Percentiles rank a stretch among this genome's conserved stretches.
phyloP scores from a whole-genome alignment of 2,797 vertebrate genomes.

The Echiichthys vipera region DNA sequence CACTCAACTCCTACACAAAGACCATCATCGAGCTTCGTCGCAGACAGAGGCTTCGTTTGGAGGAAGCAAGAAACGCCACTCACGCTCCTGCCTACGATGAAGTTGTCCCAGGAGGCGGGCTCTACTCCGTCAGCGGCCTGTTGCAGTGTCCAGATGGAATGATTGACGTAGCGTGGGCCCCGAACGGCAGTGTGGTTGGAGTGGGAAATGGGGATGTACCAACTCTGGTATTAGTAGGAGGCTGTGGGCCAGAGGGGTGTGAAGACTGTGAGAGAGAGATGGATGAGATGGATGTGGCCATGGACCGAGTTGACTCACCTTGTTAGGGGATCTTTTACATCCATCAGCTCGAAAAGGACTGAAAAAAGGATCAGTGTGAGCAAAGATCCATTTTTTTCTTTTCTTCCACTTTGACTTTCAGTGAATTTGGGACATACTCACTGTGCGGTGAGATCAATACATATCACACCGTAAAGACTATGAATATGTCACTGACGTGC shows the following conservation, averaged over 20 bases:
- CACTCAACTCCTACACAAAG: constrained; percentile 91
- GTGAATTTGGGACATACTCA: constrained; percentile 8
- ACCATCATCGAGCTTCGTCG: constrained; percentile 87
- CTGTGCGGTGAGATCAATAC: constrained; percentile 17
- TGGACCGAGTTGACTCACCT: constrained; percentile 79
- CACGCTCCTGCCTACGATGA: constrained; percentile 82
- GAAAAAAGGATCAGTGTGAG: constrained; percentile 22
- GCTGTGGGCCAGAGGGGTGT: constrained; percentile 81
- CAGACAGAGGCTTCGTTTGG: constrained; percentile 79
- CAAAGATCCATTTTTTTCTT: constrained; percentile 25
- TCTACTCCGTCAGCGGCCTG: constrained; percentile 85
- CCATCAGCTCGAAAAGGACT: constrained; percentile 11
- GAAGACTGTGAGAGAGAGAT: constrained; percentile 87
- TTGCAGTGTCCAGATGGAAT: constrained; percentile 82
- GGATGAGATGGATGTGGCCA: constrained; percentile 80
- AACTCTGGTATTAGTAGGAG: constrained; percentile 82
- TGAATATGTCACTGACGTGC: constrained; percentile 27
- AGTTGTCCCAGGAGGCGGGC: constrained; percentile 77
- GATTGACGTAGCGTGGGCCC: constrained; percentile 79
- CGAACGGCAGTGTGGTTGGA: constrained; percentile 69
- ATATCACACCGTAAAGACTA: constrained; percentile 34
- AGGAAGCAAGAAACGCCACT: constrained; percentile 75
- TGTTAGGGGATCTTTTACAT: constrained; percentile 66
- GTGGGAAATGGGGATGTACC: constrained; percentile 80
- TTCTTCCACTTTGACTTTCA: constrained; percentile 32